Evolutionary conservation across 2,888 invertebrate genomes (phyloP).

Genomic region (Thera britannica): DNA sequence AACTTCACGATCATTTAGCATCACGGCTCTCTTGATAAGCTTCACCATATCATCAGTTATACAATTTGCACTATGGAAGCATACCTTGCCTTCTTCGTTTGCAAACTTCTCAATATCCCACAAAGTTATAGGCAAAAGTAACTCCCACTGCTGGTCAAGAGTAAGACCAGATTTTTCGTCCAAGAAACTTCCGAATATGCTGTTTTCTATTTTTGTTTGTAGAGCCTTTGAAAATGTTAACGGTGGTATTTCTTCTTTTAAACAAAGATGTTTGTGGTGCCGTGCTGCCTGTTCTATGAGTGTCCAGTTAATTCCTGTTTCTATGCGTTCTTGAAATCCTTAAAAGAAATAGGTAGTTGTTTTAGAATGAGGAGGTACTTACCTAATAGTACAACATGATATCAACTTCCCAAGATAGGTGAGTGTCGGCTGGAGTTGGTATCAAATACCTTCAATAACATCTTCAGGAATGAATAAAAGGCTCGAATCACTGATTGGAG

Average conservation of each 20-base stretch:
- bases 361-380: not conserved
- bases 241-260: conserved; percentile 47
- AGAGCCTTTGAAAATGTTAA: conserved; percentile 63
- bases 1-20: conserved; percentile 51
- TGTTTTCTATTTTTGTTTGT: conserved; percentile 63
- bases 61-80: conserved; percentile 62
- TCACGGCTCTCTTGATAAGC: conserved; percentile 62
- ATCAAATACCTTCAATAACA: conserved; percentile 58
- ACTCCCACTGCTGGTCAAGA: conserved; percentile 67
- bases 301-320: conserved; percentile 71
- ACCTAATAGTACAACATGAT: not conserved
- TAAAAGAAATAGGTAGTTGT: not conserved
- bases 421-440: not conserved
- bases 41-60: conserved; percentile 64
- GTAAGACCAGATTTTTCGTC: conserved; percentile 58
- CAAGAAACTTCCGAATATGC: conserved; percentile 64
- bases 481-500: conserved; percentile 67
- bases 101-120: conserved; percentile 73
- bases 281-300: conserved; percentile 56
- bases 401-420: not conserved
- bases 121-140: conserved; percentile 60
- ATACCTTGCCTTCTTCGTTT: conserved; percentile 66
- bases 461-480: conserved; percentile 63
- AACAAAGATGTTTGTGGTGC: conserved; percentile 59
- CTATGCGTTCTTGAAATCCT: conserved; percentile 72